Base-by-base conservation (phyloP, 2,113 vertebrate species). In the Cochlearius cochlearius region DNA sequence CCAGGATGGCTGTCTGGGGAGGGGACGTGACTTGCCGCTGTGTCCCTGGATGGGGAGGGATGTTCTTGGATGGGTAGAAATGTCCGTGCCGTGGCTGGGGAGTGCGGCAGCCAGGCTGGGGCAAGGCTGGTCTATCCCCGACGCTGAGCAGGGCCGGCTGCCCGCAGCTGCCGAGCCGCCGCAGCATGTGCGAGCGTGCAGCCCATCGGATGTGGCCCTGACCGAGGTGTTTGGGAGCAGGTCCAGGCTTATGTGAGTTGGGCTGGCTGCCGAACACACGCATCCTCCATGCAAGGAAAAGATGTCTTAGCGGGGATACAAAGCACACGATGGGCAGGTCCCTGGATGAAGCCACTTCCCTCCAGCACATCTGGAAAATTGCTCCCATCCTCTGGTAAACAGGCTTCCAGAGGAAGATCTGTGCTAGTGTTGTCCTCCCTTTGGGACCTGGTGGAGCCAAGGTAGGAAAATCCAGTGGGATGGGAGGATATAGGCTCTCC, bases 351-450 rank as follows among this genome's bases (percentile, higher is more conserved):
- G 69, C 45, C 16, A 13, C 67, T 93, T 77, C 84, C 94, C 97
- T 90, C 84, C 79, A 91, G 66, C 80, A 96, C 96, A 97, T 96
- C 97, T 97, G 96, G 97, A 96, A 96, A 97, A 94, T 41, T 19
- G 84, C 75, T 98, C 87, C 88, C 36, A 22, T 76, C 58, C 52
- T 91, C 91, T 16, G 14, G 92, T 97, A 97, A 97, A 96, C 96
- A 96, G 78, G 53, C 94, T 90, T 95, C 52, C 81, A 92, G 86
- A 96, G 96, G 95, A 96, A 96, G 94, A 78, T 64, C 38, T 76
- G 69, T 66, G 87, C 36, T 87, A 45, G 90, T 15, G 30, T 22
- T 92, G 88, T 94, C 73, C 69, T 94, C 96, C 97, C 95, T 79
- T 52, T 72, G 95, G 96, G 94, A 96, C 12, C 0, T 3, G 32